Base-by-base conservation (phyloP, 2,888 invertebrate species). In the Orgyia antiqua region DNA sequence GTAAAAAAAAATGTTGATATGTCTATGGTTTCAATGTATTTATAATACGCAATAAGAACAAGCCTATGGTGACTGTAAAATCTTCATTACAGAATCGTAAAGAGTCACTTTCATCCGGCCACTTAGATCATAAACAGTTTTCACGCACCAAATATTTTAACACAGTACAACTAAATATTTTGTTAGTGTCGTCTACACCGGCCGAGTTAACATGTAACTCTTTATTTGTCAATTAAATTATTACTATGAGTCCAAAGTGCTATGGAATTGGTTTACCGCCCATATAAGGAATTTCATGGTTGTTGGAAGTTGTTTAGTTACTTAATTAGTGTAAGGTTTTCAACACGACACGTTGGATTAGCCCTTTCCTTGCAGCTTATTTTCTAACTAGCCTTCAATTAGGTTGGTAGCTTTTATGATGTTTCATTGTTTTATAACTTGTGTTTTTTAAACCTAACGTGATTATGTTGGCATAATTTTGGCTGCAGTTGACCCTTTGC, bases 241-340 rank as follows among this genome's bases (percentile, higher is more conserved):
- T 60, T 55, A 60, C 51, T 53, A 61, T 61, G 65, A 63, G 60
- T 57, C 61, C 58, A 68, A 74, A 78, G 76, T 75, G 74, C 64
- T 62, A 67, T 62, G 61, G 68, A 80, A 82, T 79, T 78, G 69
- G 72, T 79, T 80, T 79, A 72, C 69, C 74, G 71, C 67, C 68
- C 58, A 47, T 66, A 74, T 78, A 78, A 75, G 79, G 76, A 79
- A 79, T 83, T 83, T 77, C 76, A 76, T 79, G 70, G 76, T 69
- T 72, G 72, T 80, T 73, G 69, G 68, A 51, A 59, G 66, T 68
- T 79, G 73, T 77, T 82, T 78, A 72, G 68, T 59, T 63, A 68
- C 66, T 73, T 84, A 82, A 83, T 84, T 84, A 82, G 79, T 71
- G 56, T 55, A 53, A 56, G 59, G 50, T 65, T 69, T 68, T 52